Conservation (phyloP, 2,797 vertebrate genomes). For the Rhinophrynus dorsalis region DNA sequence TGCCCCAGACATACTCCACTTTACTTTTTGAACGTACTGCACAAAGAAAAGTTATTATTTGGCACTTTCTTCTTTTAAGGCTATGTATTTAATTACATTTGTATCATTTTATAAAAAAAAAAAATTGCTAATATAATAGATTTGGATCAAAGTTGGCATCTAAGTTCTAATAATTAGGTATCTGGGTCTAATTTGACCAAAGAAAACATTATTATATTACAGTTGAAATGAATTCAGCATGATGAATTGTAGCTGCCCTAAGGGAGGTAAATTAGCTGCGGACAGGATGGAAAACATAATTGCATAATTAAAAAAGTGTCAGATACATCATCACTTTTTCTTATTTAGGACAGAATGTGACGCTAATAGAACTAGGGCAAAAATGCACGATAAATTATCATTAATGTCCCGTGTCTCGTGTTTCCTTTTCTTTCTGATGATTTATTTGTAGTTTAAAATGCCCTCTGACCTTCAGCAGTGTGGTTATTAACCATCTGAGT, state of each 20-base stretch:
- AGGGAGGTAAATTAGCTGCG: constrained; percentile 53
- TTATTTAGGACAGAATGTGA: constrained; percentile 16
- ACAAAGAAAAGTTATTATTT: too few relatives aligned
- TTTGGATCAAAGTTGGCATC: constrained; percentile 42
- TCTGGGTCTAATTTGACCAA: constrained; percentile 11
- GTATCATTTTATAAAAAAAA: too few relatives aligned
- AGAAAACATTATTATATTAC: constrained; percentile 13
- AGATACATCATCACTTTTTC: constrained; percentile 15
- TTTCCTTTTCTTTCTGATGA: not conserved
- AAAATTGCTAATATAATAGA: not conserved
- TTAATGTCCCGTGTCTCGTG: not conserved
- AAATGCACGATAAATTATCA: not conserved
- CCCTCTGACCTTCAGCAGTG: too few relatives aligned
- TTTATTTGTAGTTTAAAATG: too few relatives aligned
- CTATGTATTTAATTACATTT: too few relatives aligned
- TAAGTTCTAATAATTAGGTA: not conserved
- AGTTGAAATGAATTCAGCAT: constrained; percentile 45
- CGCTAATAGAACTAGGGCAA: not conserved
- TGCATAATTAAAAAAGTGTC: constrained; percentile 42
- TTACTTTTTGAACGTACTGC: too few relatives aligned
- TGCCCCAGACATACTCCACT: too few relatives aligned
- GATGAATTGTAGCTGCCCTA: constrained; percentile 53
- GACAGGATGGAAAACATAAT: constrained; percentile 47
- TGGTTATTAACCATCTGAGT: too few relatives aligned
- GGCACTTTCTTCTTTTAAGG: too few relatives aligned